These are phyloP conservation scores for Synodontis membranacea DNA, from an alignment of 2,113 vertebrate species.

Conservation along the genomic window DNA sequence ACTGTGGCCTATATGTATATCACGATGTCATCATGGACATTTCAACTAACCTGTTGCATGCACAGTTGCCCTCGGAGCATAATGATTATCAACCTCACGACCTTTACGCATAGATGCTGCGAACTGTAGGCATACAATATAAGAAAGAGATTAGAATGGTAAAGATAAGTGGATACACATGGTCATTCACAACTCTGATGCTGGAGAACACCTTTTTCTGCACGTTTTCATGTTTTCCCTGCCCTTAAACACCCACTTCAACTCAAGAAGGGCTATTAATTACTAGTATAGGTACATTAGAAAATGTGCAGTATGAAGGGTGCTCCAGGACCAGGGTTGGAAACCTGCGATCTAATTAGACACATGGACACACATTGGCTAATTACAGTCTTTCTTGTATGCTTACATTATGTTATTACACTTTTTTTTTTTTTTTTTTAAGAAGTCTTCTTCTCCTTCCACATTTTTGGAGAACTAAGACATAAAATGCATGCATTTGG, in stretches of 20 bases:
- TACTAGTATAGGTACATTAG: neutral
- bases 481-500: conserved; percentile 5
- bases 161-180: neutral
- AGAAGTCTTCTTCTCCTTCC: neutral
- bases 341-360: neutral
- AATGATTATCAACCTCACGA: neutral
- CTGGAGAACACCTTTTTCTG: neutral
- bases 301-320: neutral
- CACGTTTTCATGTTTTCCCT: neutral
- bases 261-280: neutral
- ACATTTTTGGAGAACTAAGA: neutral
- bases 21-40: neutral
- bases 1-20: neutral
- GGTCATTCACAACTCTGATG: conserved; percentile 2
- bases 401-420: neutral
- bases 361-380: neutral
- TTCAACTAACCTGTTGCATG: conserved; percentile 15
- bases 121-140: conserved; percentile 27
- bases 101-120: neutral
- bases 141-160: neutral
- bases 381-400: conserved; percentile 17
- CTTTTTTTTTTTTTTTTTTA: too few relatives aligned
- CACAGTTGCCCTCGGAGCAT: neutral
- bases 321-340: neutral
- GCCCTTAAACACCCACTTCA: neutral